phyloP scores from a whole-genome alignment of 2,113 vertebrate genomes.

The Pycnonotus jocosus region DNA sequence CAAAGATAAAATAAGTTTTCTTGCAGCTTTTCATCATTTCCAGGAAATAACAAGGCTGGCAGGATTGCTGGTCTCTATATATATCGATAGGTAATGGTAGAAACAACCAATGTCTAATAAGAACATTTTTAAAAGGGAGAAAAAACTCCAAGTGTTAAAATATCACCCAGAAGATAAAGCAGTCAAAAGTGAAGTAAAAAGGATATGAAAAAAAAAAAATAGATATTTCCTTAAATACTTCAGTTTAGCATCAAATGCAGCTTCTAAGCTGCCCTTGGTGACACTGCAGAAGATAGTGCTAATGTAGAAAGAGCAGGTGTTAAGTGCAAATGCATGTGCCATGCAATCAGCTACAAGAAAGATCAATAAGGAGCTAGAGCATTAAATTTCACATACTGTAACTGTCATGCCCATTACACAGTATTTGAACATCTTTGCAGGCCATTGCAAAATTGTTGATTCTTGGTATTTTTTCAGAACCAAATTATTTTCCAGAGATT shows the following conservation, averaged over 20 bases:
- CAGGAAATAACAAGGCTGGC: neutral
- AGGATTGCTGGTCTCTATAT: neutral
- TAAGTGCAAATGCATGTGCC: slow-evolving; percentile 55
- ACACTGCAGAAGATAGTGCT: slow-evolving; percentile 68
- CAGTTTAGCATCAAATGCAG: neutral
- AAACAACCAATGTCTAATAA: neutral
- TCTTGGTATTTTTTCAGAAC: neutral
- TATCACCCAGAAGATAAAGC: neutral
- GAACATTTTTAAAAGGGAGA: accelerated
- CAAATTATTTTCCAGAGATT: slow-evolving; percentile 12
- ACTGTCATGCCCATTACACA: slow-evolving; percentile 61
- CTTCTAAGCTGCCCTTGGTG: neutral
- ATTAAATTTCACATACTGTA: slow-evolving; percentile 75
- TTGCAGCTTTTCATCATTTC: neutral
- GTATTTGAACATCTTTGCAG: neutral
- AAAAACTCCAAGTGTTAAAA: neutral
- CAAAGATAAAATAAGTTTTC: neutral
- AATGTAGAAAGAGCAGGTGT: slow-evolving; percentile 72
- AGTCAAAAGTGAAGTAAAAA: neutral
- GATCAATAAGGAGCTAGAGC: slow-evolving; percentile 79
- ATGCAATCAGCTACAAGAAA: slow-evolving; percentile 10
- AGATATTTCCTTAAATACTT: neutral
- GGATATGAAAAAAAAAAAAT: neutral
- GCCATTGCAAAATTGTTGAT: slow-evolving; percentile 3
- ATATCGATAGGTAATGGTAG: neutral